These are phyloP conservation scores for Parapristionchus giblindavisi DNA, from an alignment of 2,888 invertebrate genomes.

Conservation along the genomic window DNA sequence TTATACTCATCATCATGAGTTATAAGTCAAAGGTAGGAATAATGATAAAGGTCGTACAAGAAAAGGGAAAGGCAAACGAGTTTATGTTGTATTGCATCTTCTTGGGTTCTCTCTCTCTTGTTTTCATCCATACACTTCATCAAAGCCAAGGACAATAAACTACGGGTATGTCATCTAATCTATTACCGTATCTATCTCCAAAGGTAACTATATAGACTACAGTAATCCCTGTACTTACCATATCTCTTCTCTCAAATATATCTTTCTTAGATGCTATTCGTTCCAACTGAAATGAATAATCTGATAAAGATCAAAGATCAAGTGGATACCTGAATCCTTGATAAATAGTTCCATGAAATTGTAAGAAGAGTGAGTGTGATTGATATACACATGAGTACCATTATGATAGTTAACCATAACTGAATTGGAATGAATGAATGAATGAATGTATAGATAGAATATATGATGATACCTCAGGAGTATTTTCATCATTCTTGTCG, in stretches of 20 bases:
- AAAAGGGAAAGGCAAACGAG: slow-evolving; percentile 12
- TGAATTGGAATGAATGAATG: not conserved
- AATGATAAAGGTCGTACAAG: slow-evolving; percentile 29
- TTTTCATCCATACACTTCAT: too few relatives aligned
- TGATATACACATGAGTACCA: not conserved
- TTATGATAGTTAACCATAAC: slow-evolving; percentile 17
- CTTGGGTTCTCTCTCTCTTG: slow-evolving; percentile 2
- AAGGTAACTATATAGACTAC: not conserved
- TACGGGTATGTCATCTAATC: too few relatives aligned
- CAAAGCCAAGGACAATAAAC: slow-evolving; percentile 6
- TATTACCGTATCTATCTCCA: too few relatives aligned
- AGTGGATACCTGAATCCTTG: slow-evolving; percentile 3
- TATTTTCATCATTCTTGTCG: not conserved
- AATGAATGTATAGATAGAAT: not conserved
- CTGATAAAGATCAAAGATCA: slow-evolving; percentile 6
- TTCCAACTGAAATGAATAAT: not conserved
- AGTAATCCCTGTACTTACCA: not conserved
- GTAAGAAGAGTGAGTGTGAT: not conserved
- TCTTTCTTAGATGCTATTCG: not conserved
- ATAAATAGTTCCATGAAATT: not conserved
- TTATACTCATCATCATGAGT: not conserved
- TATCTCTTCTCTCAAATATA: not conserved
- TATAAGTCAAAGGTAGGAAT: slow-evolving; percentile 4
- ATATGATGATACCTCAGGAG: not conserved
- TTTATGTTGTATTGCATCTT: slow-evolving; percentile 6